Conservation (phyloP, 1,140 invertebrate genomes). For the Carcinoscorpius rotundicauda region DNA sequence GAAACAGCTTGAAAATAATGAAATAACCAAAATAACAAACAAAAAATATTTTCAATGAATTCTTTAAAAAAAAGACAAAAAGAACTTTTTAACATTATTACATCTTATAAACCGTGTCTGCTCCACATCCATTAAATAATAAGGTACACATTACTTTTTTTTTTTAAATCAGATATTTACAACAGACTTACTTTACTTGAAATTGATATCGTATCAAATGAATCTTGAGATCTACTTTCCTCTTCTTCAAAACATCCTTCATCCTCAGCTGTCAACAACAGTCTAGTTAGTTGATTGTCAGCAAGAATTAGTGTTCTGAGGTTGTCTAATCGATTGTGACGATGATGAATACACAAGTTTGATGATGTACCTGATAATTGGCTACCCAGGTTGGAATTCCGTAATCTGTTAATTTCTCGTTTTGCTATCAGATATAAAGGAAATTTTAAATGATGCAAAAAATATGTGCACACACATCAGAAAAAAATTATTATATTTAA, state of each 20-base stretch:
- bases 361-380: neutral
- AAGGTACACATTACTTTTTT: too few species aligned
- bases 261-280: constrained; percentile 65
- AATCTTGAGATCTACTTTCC: constrained; percentile 15
- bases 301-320: constrained; percentile 68
- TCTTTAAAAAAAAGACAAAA: neutral
- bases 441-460: neutral
- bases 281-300: constrained; percentile 65
- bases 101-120: neutral
- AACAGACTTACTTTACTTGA: constrained; percentile 14
- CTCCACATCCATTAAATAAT: neutral
- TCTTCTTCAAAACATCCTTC: constrained; percentile 19
- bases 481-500: too few species aligned
- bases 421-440: constrained; percentile 3
- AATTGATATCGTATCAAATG: constrained; percentile 14
- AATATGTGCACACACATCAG: too few species aligned
- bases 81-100: neutral
- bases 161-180: neutral
- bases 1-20: neutral
- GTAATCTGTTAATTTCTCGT: neutral
- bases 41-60: constrained; percentile 1
- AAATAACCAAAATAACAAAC: neutral
- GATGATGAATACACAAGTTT: constrained; percentile 54
- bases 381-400: too few species aligned
- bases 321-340: constrained; percentile 66